Percentiles rank a stretch among this genome's conserved stretches.
These are phyloP conservation scores for Melanotaenia nigrans DNA, from an alignment of 2,797 vertebrate species.

Conservation along the genomic window DNA sequence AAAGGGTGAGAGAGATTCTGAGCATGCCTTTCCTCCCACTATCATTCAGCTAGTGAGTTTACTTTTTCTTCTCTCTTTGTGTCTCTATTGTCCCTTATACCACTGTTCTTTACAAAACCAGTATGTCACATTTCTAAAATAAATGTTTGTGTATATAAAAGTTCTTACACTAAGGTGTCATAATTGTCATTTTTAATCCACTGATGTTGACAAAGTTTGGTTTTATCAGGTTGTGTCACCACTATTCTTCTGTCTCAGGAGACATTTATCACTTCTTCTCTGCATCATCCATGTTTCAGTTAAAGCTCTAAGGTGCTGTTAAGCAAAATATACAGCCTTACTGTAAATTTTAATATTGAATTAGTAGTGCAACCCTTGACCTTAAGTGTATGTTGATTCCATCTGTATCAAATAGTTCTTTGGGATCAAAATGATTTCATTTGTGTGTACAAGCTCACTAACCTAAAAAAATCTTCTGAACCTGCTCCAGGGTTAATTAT, in stretches of 20 bases:
- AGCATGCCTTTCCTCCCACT: conserved; percentile 52
- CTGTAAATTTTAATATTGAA: conserved; percentile 24
- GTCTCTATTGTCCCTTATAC: conserved; percentile 36
- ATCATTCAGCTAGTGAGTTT: conserved; percentile 54
- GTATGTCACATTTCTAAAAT: conserved; percentile 38
- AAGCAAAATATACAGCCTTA: conserved; percentile 44
- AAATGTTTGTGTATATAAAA: conserved; percentile 60
- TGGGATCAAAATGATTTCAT: conserved; percentile 60
- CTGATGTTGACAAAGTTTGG: conserved; percentile 25
- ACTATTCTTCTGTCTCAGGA: conserved; percentile 13
- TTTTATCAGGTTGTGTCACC: conserved; percentile 20
- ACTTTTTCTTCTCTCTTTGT: conserved; percentile 45
- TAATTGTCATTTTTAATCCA: conserved; percentile 23
- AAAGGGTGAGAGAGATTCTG: conserved; percentile 30
- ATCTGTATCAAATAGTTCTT: conserved; percentile 50
- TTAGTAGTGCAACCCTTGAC: conserved; percentile 61
- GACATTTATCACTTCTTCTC: conserved; percentile 29
- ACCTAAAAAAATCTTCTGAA: conserved; percentile 18
- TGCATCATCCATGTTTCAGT: conserved; percentile 39
- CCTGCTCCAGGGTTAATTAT: conserved; percentile 50
- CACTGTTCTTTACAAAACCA: conserved; percentile 47
- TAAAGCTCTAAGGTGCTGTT: conserved; percentile 44
- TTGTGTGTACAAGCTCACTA: conserved; percentile 36
- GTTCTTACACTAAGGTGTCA: conserved; percentile 26
- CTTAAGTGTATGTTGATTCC: conserved; percentile 44